These are phyloP conservation scores for Gouania willdenowi DNA, from an alignment of 2,797 vertebrate species.

Conservation along the genomic window DNA sequence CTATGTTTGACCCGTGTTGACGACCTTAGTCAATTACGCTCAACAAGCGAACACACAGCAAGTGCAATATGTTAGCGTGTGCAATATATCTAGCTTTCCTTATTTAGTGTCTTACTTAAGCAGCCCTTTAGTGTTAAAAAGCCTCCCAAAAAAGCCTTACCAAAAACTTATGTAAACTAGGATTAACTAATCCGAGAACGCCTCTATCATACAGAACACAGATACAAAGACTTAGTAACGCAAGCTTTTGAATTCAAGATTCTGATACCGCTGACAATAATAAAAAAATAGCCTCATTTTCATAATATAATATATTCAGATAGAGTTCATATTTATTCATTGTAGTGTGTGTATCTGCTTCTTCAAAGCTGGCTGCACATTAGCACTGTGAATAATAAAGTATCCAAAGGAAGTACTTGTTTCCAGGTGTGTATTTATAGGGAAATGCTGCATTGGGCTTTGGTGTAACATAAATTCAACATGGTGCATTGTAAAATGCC, in stretches of 20 bases:
- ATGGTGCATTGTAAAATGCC: not conserved
- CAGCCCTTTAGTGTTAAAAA: no score
- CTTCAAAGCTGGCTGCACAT: slow-evolving; percentile 15
- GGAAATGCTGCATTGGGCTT: slow-evolving; percentile 2
- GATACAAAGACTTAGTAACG: slow-evolving; percentile 19
- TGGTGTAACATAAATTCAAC: no score
- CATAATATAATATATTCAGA: slow-evolving; percentile 39
- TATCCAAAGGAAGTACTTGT: slow-evolving; percentile 11
- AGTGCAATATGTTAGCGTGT: no score
- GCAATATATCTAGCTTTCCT: no score
- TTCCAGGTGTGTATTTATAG: slow-evolving; percentile 10
- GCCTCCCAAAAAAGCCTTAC: no score
- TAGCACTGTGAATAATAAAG: slow-evolving; percentile 21
- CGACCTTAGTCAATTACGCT: no score
- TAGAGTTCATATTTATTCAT: slow-evolving; percentile 43
- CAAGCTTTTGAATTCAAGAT: slow-evolving; percentile 46
- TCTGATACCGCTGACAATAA: slow-evolving; percentile 34
- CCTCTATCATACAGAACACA: slow-evolving; percentile 20
- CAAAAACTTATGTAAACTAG: slow-evolving; percentile 42
- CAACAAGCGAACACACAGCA: no score
- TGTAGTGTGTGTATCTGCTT: slow-evolving; percentile 15
- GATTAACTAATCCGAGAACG: slow-evolving; percentile 30
- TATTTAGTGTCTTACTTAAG: no score
- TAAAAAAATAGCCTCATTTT: slow-evolving; percentile 36
- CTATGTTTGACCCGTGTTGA: no score